Base-by-base conservation (phyloP, 2,797 vertebrate species). In the Erpetoichthys calabaricus region DNA sequence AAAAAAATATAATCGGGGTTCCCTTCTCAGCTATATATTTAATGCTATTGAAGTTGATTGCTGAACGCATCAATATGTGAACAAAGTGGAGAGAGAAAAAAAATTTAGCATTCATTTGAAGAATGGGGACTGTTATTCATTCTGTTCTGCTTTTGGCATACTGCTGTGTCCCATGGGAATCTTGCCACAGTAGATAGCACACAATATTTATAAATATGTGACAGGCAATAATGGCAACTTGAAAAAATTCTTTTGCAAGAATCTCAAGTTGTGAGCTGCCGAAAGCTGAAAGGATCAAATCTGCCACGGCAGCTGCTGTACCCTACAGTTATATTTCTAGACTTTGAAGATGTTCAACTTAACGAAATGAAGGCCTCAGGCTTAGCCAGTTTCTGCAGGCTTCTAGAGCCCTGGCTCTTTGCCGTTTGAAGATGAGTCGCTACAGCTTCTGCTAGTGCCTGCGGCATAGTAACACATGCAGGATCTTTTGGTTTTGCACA, bases 91-190 rank as follows among this genome's bases (percentile, higher is more conserved):
- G 58, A 45, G 44, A 59, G 58, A 69, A 70, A 62, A 25, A 56
- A 67, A 83, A 89, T 92, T 94, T 92, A 88, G 89, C 90, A 96
- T 96, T 89, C 86, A 91, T 94, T 92, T 93, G 89, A 93, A 91
- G 89, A 86, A 75, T 71, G 78, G 75, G 78, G 78, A 79, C 79
- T 80, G 77, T 86, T 91, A 88, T 89, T 91, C 87, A 88, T 90
- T 89, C 85, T 85, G 86, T 88, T 86, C 64, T n/a, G 88, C 89
- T 83, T 88, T 91, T 89, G 90, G 91, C 90, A 86, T 83, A 84
- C 83, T 77, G 78, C 72, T 75, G 77, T 66, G 76, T 88, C 87
- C 86, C 88, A 77, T 64, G 85, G 89, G 82, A 83, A 77, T 73
- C 64, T 45, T 76, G 78, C 78, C 80, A 74, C 75, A 73, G 78